These are phyloP conservation scores for Dermatemys mawii DNA, from an alignment of 2,113 vertebrate species.

Conservation along the genomic window DNA sequence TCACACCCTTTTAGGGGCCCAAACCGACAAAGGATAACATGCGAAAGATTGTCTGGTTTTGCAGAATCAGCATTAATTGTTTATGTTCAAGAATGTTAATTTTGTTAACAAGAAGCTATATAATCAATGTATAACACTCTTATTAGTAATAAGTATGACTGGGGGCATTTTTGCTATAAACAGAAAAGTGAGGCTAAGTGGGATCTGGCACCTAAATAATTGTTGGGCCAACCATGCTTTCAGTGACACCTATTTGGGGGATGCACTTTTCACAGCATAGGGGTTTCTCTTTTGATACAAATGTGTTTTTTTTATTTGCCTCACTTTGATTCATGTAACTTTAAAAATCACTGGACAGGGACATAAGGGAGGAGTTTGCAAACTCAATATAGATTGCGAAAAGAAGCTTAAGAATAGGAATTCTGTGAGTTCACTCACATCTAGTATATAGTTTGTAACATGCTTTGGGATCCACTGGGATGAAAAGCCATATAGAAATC, in stretches of 20 bases:
- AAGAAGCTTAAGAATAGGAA: neutral
- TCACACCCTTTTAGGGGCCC: neutral
- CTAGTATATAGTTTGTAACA: neutral
- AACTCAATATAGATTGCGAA: neutral
- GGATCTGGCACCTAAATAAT: neutral
- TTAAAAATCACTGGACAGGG: neutral
- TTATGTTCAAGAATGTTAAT: neutral
- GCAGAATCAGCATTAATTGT: neutral
- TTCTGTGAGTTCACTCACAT: neutral
- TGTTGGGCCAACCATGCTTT: neutral
- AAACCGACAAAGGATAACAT: neutral
- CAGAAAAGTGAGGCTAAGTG: neutral
- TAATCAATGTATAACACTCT: neutral
- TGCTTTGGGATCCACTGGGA: neutral
- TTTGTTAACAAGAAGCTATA: neutral
- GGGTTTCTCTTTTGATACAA: neutral
- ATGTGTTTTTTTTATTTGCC: neutral
- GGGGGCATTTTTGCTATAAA: constrained; percentile 34
- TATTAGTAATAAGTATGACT: constrained; percentile 11
- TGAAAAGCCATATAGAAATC: constrained; percentile 8
- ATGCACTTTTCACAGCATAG: neutral
- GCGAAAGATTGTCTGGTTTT: neutral
- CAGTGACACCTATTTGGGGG: neutral
- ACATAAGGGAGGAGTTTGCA: neutral
- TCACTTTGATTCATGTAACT: neutral